Conservation (phyloP, 2,113 vertebrate genomes). For the Alethe castanea region DNA sequence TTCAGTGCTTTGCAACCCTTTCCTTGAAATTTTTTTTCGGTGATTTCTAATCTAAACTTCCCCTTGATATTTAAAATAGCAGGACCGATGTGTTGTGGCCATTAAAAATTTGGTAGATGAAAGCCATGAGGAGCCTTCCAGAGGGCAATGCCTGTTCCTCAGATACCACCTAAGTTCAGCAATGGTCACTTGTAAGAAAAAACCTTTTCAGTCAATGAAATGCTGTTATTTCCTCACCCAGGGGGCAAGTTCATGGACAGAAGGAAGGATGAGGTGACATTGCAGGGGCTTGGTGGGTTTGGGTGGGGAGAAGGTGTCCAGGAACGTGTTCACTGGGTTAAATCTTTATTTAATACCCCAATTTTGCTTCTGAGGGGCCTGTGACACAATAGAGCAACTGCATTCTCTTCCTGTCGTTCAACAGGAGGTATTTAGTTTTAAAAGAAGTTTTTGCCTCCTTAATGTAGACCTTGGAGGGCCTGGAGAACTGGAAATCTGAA, state of each 20-base stretch:
- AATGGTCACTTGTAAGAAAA: too few relatives aligned
- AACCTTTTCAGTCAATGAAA: not conserved
- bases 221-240: not conserved
- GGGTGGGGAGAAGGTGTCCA: not conserved
- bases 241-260: not conserved
- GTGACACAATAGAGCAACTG: not conserved
- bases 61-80: not conserved
- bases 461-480: not conserved
- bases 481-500: not conserved
- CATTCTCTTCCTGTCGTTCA: not conserved
- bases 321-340: not conserved
- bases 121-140: rapidly evolving
- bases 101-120: rapidly evolving
- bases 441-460: not conserved
- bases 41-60: not conserved
- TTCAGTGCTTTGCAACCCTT: not conserved
- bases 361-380: not conserved
- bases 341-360: not conserved
- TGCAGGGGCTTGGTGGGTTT: not conserved
- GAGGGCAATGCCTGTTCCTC: not conserved
- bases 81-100: not conserved
- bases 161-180: not conserved
- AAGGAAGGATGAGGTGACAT: not conserved
- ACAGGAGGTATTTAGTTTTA: not conserved
- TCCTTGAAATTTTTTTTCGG: rapidly evolving